Conservation (phyloP, 2,797 vertebrate genomes). For the Chloroceryle amazona region DNA sequence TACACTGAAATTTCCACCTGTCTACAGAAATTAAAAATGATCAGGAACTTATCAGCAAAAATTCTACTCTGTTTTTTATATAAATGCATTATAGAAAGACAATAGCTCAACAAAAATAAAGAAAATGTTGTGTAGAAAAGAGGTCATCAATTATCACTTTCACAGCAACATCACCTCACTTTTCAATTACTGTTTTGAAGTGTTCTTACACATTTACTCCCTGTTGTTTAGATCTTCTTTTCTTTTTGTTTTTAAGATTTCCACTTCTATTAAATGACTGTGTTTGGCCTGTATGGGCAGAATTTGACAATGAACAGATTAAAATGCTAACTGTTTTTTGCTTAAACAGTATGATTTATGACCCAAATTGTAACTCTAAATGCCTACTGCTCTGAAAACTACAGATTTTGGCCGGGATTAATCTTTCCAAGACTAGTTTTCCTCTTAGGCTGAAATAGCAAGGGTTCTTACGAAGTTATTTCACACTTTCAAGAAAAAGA, state of each 20-base stretch:
- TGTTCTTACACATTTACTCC: background rate
- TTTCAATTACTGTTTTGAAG: background rate
- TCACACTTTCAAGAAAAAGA: background rate
- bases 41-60: background rate
- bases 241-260: background rate
- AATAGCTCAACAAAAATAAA: background rate
- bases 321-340: background rate
- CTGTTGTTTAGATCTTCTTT: background rate
- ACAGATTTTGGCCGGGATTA: background rate
- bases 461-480: background rate
- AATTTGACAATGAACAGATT: background rate
- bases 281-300: background rate
- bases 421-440: background rate
- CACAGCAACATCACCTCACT: background rate
- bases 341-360: background rate
- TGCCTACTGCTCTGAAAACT: background rate
- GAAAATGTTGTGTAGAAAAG: background rate
- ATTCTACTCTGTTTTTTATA: background rate
- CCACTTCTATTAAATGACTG: background rate
- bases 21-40: background rate
- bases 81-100: background rate
- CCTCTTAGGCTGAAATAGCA: background rate
- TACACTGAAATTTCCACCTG: background rate
- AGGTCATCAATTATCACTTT: background rate
- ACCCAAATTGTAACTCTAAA: background rate